Percentiles rank a stretch among this genome's conserved stretches.
Evolutionary conservation across 2,797 vertebrate species (phyloP).

Genomic region (Coccyzus lansbergi): DNA sequence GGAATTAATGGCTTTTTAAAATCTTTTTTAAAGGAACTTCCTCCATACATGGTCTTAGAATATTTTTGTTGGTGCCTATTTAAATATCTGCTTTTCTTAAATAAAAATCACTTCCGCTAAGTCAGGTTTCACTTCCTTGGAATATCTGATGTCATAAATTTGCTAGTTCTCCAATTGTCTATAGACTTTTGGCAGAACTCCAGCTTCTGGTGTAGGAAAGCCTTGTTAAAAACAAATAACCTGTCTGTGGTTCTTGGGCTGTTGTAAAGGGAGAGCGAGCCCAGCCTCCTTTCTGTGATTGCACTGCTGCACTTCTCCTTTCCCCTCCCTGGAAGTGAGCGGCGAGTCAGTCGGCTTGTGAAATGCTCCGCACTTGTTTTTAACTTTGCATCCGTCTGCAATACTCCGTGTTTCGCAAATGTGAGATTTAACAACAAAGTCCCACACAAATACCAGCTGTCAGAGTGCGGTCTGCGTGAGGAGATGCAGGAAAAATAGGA

Average conservation of each 20-base stretch:
- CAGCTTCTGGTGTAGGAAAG: not conserved
- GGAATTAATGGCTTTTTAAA: rapidly evolving
- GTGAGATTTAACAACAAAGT: not conserved
- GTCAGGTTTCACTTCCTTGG: constrained; percentile 52
- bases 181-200: not conserved
- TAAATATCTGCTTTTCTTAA: constrained; percentile 5
- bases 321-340: not conserved
- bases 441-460: not conserved
- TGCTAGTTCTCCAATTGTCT: constrained; percentile 33
- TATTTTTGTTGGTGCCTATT: not conserved
- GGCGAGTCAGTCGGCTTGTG: not conserved
- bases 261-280: not conserved
- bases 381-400: not conserved
- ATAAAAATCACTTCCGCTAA: constrained; percentile 25
- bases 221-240: not conserved
- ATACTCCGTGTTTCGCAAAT: not conserved
- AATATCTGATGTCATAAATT: constrained; percentile 41
- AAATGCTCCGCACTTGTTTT: not conserved
- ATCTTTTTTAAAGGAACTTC: not conserved
- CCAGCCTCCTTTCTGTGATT: not conserved
- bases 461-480: rapidly evolving
- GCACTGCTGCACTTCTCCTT: not conserved
- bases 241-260: not conserved
- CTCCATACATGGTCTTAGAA: not conserved
- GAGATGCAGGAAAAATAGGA: not conserved